Evolutionary conservation across 2,113 vertebrate genomes (phyloP).

Genomic region (Sebastes fasciatus): DNA sequence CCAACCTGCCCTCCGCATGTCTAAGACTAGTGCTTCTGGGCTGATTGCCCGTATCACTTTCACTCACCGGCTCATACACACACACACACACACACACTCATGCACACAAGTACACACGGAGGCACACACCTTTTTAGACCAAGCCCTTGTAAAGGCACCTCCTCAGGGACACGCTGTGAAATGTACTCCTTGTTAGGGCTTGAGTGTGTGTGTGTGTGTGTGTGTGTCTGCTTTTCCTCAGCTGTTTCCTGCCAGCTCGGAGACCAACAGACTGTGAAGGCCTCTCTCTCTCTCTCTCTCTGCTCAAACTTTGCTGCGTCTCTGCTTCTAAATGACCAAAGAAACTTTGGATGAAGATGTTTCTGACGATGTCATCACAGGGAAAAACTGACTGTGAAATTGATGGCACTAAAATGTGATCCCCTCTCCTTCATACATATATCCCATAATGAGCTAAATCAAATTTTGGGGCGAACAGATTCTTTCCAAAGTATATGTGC

Average conservation of each 20-base stretch:
- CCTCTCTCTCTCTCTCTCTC: constrained; percentile 44
- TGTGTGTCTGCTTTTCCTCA: constrained; percentile 84
- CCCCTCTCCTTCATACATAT: background rate
- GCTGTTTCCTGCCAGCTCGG: constrained; percentile 83
- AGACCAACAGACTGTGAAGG: constrained; percentile 80
- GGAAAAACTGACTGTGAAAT: constrained; percentile 47
- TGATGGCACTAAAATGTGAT: constrained; percentile 13
- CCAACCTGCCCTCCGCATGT: constrained; percentile 74
- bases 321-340: constrained; percentile 47
- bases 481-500: constrained; percentile 27
- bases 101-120: constrained; percentile 39
- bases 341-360: constrained; percentile 11
- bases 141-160: constrained; percentile 81
- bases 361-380: constrained; percentile 32
- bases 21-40: constrained; percentile 66
- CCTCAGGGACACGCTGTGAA: constrained; percentile 80
- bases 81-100: constrained; percentile 26
- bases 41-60: constrained; percentile 82
- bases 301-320: constrained; percentile 40
- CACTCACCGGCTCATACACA: constrained; percentile 67
- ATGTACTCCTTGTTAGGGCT: constrained; percentile 81
- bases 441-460: constrained; percentile 21
- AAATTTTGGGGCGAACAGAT: constrained; percentile 3
- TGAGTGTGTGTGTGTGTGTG: constrained; percentile 33
- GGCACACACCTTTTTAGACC: constrained; percentile 78